Evolutionary conservation across 2,113 vertebrate genomes (phyloP), one percentile per base, ranked within the genome.

Genomic region (Climacteris rufus): DNA sequence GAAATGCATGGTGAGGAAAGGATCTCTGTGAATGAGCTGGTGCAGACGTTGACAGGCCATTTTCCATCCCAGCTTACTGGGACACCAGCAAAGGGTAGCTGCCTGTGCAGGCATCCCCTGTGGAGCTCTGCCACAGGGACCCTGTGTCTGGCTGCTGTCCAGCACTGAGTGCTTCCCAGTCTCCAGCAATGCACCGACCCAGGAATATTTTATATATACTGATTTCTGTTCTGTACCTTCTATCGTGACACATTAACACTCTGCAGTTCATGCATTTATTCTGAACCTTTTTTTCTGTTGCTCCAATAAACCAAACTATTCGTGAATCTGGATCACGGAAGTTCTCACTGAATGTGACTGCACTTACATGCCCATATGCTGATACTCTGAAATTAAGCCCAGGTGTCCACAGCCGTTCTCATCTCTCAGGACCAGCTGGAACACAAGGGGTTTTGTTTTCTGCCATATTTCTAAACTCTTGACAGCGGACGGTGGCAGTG

Each of bases 111-210:
- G 90, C 98, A 47, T 99, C 98, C 22, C 95, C 98, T 9, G 94
- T 99, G 16, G 99, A 99, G 87, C 97, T 98, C 89, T 98, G 99
- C 91, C 99, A 99, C 97, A 97, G 98, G 83, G 99, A 99, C 94
- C 99, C 99, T 0, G 98, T 99, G 81, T 99, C 97, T 99, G 99
- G 99, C 90, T 99, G 57, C 99, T 98, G 91, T 99, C 99, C 40
- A 99, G 42, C 91, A 99, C 98, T 0, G 99, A 99, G 30, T 98
- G 97, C 53, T 99, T 99, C 97, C 99, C 99, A 0, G 98, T 98
- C 7, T 98, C 98, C 91, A 98, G 31, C 31, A 68, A 37, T 63
- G 31, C 25, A 31, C 0, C 42, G 28, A 56, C 23, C 12, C 24
- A 24, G 37, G 53, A 50, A 60, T 68, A 37, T 60, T 60, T 44